phyloP scores from a whole-genome alignment of 2,888 invertebrate genomes.

The Amaurobius ferox region DNA sequence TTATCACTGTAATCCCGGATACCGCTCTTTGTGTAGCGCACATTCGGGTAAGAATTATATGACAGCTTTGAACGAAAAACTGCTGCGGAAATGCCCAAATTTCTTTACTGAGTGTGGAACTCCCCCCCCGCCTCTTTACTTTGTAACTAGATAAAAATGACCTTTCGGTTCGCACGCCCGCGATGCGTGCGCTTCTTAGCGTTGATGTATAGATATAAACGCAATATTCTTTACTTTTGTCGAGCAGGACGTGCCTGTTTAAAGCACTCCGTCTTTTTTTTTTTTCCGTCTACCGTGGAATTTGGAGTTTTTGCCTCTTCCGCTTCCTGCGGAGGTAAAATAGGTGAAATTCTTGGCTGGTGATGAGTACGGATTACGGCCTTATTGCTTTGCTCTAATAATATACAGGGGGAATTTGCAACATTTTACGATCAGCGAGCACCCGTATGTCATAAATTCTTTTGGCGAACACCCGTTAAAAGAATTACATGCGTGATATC shows the following conservation, averaged over 20 bases:
- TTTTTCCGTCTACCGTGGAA: neutral
- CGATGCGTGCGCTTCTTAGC: neutral
- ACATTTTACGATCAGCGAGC: too few relatives aligned
- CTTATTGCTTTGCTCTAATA: too few relatives aligned
- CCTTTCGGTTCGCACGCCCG: conserved; percentile 27
- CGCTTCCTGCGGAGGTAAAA: neutral
- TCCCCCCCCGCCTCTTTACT: neutral
- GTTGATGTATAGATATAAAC: neutral
- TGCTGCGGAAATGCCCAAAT: conserved; percentile 6
- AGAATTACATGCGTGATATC: too few relatives aligned
- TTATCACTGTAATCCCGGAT: conserved; percentile 11
- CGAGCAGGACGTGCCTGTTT: neutral
- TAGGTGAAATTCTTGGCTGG: conserved; percentile 4
- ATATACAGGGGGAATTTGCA: too few relatives aligned
- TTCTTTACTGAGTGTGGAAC: neutral
- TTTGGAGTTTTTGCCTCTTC: neutral
- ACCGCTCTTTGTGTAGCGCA: neutral
- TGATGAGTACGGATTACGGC: too few relatives aligned
- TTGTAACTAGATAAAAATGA: conserved; percentile 24
- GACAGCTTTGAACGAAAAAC: conserved; percentile 7
- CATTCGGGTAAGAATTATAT: neutral
- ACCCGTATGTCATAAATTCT: too few relatives aligned
- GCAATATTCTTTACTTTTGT: neutral
- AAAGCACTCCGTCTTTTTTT: neutral
- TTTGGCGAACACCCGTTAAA: too few relatives aligned